Evolutionary conservation across 1,140 invertebrate species (phyloP).

Genomic region (Sycophila sp.): DNA sequence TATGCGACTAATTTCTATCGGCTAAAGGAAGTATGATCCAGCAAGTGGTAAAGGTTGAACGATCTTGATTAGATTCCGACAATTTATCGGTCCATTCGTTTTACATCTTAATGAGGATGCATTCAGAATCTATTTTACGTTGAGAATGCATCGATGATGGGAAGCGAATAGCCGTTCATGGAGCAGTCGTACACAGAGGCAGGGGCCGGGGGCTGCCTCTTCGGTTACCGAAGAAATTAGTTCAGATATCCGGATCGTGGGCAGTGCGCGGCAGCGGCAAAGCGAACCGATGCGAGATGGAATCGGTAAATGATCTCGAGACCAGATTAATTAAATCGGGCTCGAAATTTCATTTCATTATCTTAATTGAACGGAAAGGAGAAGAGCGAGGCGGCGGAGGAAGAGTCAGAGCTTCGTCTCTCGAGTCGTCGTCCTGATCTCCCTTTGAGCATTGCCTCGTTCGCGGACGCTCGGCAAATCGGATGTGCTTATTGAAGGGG

Average conservation of each 20-base stretch:
- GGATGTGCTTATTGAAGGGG: constrained; percentile 11
- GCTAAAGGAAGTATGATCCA: too few species aligned
- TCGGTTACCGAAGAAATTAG: constrained; percentile 22
- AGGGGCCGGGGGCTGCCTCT: not conserved
- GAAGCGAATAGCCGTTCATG: not conserved
- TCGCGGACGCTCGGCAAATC: not conserved
- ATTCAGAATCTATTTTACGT: not conserved
- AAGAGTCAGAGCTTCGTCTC: not conserved
- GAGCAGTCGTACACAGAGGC: not conserved
- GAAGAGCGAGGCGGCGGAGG: not conserved
- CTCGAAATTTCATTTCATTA: constrained; percentile 36
- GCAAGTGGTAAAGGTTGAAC: too few species aligned
- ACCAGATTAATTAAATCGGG: constrained; percentile 33
- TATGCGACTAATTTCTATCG: too few species aligned
- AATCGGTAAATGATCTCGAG: constrained; percentile 13
- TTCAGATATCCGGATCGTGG: constrained; percentile 15
- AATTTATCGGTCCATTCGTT: too few species aligned
- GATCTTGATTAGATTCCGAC: too few species aligned
- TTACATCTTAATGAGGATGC: not conserved
- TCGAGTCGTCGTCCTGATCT: not conserved
- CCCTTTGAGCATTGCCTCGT: not conserved
- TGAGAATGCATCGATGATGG: not conserved
- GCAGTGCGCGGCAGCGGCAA: too few species aligned
- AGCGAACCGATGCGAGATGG: not conserved
- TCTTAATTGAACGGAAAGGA: constrained; percentile 27